Evolutionary conservation across 2,797 vertebrate genomes (phyloP).

Genomic region (Naso thynnoides): DNA sequence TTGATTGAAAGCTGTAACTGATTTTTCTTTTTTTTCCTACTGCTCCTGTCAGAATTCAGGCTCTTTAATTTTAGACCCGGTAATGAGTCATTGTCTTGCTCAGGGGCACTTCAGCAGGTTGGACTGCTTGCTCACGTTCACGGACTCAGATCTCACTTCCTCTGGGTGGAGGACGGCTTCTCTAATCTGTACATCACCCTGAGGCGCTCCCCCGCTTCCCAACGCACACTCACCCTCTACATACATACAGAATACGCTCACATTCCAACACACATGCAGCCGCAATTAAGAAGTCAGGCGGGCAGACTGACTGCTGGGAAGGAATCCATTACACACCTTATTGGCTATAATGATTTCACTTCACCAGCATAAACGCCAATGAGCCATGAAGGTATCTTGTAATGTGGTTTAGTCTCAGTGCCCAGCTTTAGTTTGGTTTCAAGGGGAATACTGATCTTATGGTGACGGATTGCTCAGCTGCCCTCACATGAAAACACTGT

Average conservation of each 20-base stretch:
- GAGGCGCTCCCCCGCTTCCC: conserved; percentile 40
- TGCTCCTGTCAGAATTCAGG: conserved; percentile 28
- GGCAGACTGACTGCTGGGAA: conserved; percentile 77
- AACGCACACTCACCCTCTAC: conserved; percentile 15
- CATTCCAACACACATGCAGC: conserved; percentile 62
- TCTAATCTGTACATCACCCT: conserved; percentile 52
- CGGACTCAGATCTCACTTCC: conserved; percentile 27
- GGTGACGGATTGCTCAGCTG: conserved; percentile 53
- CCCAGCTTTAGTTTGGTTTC: conserved; percentile 74
- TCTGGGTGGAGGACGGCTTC: conserved; percentile 42
- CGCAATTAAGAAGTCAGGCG: conserved; percentile 84
- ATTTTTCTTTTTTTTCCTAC: conserved; percentile 17
- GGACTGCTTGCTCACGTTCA: conserved; percentile 11
- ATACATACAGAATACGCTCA: conserved; percentile 42
- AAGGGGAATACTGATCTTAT: conserved; percentile 79
- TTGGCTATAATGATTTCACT: conserved; percentile 88
- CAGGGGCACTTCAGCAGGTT: conserved; percentile 45
- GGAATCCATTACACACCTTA: conserved; percentile 89
- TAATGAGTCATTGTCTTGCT: conserved; percentile 58
- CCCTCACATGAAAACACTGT: conserved; percentile 32
- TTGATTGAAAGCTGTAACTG: conserved; percentile 36
- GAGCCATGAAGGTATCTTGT: conserved; percentile 84
- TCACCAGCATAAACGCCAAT: conserved; percentile 81
- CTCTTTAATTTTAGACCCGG: conserved; percentile 18
- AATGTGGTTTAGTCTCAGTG: conserved; percentile 80